These are phyloP conservation scores for Mythimna pallens DNA, from an alignment of 2,888 invertebrate species.

Conservation along the genomic window DNA sequence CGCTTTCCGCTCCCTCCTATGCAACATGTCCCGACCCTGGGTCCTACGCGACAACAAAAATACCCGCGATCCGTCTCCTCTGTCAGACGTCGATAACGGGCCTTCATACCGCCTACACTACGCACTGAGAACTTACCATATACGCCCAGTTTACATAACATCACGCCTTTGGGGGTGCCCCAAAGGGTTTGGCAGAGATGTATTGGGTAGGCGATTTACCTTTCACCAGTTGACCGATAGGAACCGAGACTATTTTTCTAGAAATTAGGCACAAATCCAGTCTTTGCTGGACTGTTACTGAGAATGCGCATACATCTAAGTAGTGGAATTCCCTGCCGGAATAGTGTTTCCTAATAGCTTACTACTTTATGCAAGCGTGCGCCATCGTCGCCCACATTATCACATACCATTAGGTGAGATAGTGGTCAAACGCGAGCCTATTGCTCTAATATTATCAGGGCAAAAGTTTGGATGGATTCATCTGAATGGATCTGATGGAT, in stretches of 20 bases:
- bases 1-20: conserved; percentile 30
- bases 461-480: too few relatives aligned
- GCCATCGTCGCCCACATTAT: too few relatives aligned
- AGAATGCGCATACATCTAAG: not conserved
- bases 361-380: too few relatives aligned
- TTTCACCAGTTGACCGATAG: not conserved
- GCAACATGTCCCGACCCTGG: conserved; percentile 25
- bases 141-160: conserved; percentile 12
- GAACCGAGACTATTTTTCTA: not conserved
- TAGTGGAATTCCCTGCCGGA: too few relatives aligned
- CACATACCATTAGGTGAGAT: too few relatives aligned
- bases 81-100: conserved; percentile 73
- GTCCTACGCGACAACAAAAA: conserved; percentile 68
- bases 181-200: not conserved
- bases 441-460: too few relatives aligned
- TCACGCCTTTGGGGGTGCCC: not conserved
- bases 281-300: not conserved
- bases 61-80: conserved; percentile 72
- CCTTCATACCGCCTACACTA: conserved; percentile 50
- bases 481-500: too few relatives aligned
- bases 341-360: too few relatives aligned
- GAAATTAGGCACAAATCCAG: not conserved
- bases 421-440: too few relatives aligned
- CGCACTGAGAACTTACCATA: conserved; percentile 8
- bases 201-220: not conserved